Conservation (phyloP, 2,113 vertebrate species). For the Crocuta crocuta region DNA sequence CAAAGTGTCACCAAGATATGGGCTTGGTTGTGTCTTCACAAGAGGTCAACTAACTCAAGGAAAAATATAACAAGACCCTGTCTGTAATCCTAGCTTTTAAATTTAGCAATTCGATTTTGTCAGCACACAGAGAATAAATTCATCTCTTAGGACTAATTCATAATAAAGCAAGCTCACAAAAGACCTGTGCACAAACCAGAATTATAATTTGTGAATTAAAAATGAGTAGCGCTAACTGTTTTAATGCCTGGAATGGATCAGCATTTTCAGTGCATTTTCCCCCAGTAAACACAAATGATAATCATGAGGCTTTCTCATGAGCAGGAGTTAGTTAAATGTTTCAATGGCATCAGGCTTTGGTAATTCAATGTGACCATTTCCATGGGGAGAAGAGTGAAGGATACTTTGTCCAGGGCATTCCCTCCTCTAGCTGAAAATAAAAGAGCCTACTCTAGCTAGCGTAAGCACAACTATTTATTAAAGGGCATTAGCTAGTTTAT, state of each 20-base stretch:
- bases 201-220: constrained; percentile 56
- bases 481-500: background rate
- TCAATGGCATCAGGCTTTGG: background rate
- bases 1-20: background rate
- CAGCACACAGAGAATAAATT: background rate
- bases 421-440: background rate
- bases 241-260: background rate
- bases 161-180: background rate
- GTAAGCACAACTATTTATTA: background rate
- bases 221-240: background rate
- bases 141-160: background rate
- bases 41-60: background rate
- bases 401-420: background rate
- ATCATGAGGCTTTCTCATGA: background rate
- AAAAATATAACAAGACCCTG: background rate
- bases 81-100: constrained; percentile 14
- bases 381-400: background rate
- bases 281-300: background rate
- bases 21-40: background rate
- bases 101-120: constrained; percentile 8
- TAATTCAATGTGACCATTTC: background rate
- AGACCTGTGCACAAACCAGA: background rate
- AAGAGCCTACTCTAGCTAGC: background rate
- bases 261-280: background rate
- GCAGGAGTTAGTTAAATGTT: background rate